Percentiles rank a stretch among this genome's conserved stretches.
Conservation (phyloP, 2,797 vertebrate genomes). For the Poecilia velifera region DNA sequence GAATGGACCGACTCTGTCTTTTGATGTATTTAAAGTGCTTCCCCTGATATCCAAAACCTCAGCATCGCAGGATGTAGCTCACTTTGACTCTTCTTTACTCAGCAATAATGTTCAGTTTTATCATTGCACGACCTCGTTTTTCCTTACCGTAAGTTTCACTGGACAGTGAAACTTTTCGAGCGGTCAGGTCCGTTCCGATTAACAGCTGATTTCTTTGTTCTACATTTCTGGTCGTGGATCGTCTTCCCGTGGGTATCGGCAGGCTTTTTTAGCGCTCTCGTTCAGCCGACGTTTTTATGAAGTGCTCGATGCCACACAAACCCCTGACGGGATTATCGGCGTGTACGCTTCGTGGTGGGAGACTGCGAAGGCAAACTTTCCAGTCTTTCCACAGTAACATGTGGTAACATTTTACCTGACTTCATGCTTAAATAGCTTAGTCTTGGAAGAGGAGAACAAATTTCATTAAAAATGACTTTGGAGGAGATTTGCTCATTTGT, state of each 20-base stretch:
- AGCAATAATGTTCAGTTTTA: not conserved
- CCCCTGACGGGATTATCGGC: not conserved
- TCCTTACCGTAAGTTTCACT: not conserved
- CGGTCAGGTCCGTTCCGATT: not conserved
- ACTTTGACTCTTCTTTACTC: not conserved
- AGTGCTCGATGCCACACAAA: not conserved
- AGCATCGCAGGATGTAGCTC: not conserved
- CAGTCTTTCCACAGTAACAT: conserved; percentile 3
- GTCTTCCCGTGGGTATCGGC: not conserved
- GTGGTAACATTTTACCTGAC: conserved; percentile 28
- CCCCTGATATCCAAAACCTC: not conserved
- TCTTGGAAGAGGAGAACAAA: conserved; percentile 6
- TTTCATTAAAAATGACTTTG: conserved; percentile 25
- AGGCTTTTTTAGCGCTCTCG: too few species aligned
- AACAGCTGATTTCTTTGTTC: not conserved
- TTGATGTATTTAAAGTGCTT: not conserved
- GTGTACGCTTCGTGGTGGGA: not conserved
- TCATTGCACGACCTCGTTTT: not conserved
- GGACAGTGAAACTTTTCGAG: not conserved
- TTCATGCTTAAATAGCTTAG: conserved; percentile 35
- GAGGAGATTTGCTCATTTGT: conserved; percentile 21
- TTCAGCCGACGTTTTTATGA: not conserved
- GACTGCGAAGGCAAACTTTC: not conserved
- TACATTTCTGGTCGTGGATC: not conserved
- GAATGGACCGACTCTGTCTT: not conserved